Conservation (phyloP, 1,140 invertebrate genomes). For the Venturia canescens region DNA sequence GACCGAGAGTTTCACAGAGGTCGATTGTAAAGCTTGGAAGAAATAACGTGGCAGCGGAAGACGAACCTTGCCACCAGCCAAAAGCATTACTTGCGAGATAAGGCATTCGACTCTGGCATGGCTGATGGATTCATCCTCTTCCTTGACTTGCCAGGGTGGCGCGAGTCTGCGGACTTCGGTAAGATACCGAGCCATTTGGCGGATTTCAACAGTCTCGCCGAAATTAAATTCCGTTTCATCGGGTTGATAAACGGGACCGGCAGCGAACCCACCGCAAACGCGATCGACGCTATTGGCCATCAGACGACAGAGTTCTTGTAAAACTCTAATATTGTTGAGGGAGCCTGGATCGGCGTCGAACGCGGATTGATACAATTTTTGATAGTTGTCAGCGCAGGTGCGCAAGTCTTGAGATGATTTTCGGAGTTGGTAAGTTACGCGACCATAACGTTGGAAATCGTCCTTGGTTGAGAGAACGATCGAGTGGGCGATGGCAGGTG, state of each 20-base stretch:
- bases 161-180: slow-evolving; percentile 77
- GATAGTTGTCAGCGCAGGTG: slow-evolving; percentile 86
- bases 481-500: slow-evolving; percentile 92
- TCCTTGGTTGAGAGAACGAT: slow-evolving; percentile 88
- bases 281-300: slow-evolving; percentile 87
- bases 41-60: slow-evolving; percentile 90
- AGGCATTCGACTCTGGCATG: slow-evolving; percentile 80
- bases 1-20: slow-evolving; percentile 88
- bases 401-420: slow-evolving; percentile 88
- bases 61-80: slow-evolving; percentile 80
- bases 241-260: slow-evolving; percentile 74
- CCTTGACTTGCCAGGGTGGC: slow-evolving; percentile 68
- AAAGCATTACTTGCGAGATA: slow-evolving; percentile 81
- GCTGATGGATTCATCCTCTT: slow-evolving; percentile 70
- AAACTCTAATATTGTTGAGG: slow-evolving; percentile 86
- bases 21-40: slow-evolving; percentile 92
- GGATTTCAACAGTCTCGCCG: slow-evolving; percentile 76
- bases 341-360: slow-evolving; percentile 95
- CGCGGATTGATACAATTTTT: slow-evolving; percentile 91
- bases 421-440: slow-evolving; percentile 85
- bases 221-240: slow-evolving; percentile 76
- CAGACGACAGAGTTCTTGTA: slow-evolving; percentile 87
- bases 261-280: slow-evolving; percentile 76
- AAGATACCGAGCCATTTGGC: slow-evolving; percentile 76
- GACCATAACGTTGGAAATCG: slow-evolving; percentile 88